Percentiles rank a stretch among this genome's conserved stretches.
These are phyloP conservation scores for Brachyptera risi DNA, from an alignment of 2,888 invertebrate genomes.

Conservation along the genomic window DNA sequence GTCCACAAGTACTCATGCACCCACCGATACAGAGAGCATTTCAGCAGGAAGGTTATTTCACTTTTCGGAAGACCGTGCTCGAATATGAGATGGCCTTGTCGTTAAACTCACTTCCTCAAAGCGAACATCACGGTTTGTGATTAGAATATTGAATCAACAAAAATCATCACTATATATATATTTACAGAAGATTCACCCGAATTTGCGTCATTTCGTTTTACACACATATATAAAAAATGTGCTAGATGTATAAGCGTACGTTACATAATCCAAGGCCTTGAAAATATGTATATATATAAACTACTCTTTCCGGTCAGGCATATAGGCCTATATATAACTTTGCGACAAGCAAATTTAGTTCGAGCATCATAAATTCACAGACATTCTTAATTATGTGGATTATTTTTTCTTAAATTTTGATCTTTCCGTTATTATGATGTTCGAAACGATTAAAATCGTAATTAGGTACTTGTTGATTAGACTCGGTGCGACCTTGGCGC, in stretches of 20 bases:
- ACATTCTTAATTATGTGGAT: no score
- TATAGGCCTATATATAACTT: background rate
- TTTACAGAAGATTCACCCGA: background rate
- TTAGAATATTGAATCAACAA: background rate
- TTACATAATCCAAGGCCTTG: constrained; percentile 6
- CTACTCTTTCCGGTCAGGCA: background rate
- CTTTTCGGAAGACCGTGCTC: no score
- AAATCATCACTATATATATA: no score
- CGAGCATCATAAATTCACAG: no score
- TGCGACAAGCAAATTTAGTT: background rate
- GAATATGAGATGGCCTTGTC: no score
- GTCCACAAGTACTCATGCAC: no score
- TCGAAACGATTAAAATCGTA: no score
- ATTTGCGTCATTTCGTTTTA: background rate
- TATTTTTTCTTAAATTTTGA: no score
- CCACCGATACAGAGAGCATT: no score
- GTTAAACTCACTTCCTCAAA: no score
- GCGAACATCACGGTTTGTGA: background rate
- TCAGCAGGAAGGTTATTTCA: no score
- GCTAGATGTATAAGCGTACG: constrained; percentile 3
- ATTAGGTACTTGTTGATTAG: constrained; percentile 10
- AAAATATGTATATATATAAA: background rate
- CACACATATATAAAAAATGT: background rate
- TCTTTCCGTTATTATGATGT: no score
- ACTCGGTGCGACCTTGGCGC: constrained; percentile 17